phyloP scores from a whole-genome alignment of 1,140 invertebrate genomes.

The Dreissena rostriformis region DNA sequence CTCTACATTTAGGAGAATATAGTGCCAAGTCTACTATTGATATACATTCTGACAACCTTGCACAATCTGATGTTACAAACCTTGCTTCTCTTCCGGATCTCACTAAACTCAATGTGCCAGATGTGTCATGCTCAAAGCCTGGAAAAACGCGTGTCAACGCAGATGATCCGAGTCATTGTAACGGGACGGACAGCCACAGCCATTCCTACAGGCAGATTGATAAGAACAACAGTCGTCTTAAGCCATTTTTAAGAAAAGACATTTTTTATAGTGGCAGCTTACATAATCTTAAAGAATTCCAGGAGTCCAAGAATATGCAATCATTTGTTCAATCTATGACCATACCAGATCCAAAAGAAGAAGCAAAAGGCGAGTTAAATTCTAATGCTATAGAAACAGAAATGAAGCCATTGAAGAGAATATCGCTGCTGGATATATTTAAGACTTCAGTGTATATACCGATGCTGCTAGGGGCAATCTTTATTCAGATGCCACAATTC shows the following conservation, averaged over 20 bases:
- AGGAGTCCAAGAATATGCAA: not conserved
- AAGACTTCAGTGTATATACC: constrained; percentile 29
- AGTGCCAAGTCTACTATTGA: no score
- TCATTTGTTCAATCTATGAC: constrained; percentile 13
- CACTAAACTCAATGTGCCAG: not conserved
- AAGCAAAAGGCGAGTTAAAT: constrained; percentile 1
- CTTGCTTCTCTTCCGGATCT: constrained; percentile 7
- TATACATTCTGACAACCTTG: no score
- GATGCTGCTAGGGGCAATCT: constrained; percentile 27
- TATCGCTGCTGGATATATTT: constrained; percentile 11
- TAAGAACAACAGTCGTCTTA: not conserved
- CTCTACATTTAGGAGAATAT: no score
- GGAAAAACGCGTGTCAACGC: no score
- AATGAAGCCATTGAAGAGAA: no score
- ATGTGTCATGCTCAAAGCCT: no score
- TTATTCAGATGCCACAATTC: constrained; percentile 52
- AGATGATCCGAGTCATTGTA: no score
- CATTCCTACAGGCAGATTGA: no score
- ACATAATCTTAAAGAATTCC: constrained; percentile 15
- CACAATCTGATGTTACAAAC: not conserved
- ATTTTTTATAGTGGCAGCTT: constrained; percentile 8
- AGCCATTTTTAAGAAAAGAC: constrained; percentile 20
- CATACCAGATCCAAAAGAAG: not conserved
- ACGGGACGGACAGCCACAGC: no score
- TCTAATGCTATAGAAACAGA: no score